phyloP scores from a whole-genome alignment of 1,140 invertebrate genomes.

The Ctenoplectra terminalis region DNA sequence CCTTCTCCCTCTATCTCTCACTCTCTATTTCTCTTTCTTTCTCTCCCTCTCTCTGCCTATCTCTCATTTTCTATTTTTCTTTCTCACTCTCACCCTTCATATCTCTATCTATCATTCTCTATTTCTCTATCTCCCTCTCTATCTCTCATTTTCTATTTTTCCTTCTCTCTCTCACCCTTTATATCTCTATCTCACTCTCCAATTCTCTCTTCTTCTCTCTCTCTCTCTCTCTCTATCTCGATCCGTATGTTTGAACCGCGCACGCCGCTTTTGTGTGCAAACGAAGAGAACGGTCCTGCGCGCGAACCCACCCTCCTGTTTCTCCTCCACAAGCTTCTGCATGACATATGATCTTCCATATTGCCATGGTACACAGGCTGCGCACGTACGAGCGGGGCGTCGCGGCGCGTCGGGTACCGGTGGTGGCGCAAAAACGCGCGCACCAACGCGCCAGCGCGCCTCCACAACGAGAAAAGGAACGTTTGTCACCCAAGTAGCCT shows the following conservation, averaged over 20 bases:
- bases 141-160: no score
- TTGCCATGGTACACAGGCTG: conserved; percentile 70
- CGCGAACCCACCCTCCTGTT: conserved; percentile 37
- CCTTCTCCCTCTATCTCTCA: no score
- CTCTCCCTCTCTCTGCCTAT: no score
- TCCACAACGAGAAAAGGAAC: conserved; percentile 27
- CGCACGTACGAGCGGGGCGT: conserved; percentile 48
- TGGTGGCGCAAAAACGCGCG: conserved; percentile 54
- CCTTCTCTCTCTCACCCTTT: no score
- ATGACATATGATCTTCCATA: conserved; percentile 80
- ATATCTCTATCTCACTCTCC: no score
- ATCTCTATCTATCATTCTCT: no score
- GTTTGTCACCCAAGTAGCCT: conserved; percentile 75
- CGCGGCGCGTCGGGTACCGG: neutral
- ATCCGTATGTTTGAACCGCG: neutral
- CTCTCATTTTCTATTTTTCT: no score
- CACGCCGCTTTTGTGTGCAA: conserved; percentile 64
- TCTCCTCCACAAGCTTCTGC: conserved; percentile 66
- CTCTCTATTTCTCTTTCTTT: no score
- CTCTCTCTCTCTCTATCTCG: neutral
- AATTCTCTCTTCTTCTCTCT: neutral
- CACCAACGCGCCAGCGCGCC: conserved; percentile 46
- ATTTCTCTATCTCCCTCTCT: no score
- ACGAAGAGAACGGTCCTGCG: conserved; percentile 57
- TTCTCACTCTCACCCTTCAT: no score